Conservation (phyloP, 2,797 vertebrate species). For the Myotis myotis region DNA sequence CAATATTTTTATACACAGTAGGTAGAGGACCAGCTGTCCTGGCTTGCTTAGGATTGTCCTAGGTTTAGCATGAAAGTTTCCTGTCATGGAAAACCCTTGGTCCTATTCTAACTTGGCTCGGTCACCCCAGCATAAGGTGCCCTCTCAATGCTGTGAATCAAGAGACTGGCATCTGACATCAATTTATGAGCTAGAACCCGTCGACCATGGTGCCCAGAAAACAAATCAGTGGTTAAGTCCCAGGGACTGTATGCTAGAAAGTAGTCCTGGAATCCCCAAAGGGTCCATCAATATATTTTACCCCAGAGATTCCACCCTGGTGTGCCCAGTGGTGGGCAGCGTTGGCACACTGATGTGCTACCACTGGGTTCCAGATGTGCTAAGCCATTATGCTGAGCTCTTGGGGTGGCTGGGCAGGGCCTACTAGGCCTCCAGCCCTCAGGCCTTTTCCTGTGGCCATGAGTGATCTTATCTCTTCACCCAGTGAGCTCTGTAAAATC, state of each 20-base stretch:
- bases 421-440: neutral
- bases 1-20: neutral
- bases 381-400: neutral
- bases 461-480: neutral
- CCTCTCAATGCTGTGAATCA: neutral
- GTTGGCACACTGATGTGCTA: neutral
- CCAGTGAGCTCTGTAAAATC: neutral
- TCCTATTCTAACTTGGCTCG: neutral
- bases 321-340: neutral
- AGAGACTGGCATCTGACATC: neutral
- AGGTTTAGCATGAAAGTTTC: neutral
- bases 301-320: neutral
- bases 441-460: neutral
- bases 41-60: neutral
- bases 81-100: neutral
- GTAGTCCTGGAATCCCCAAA: neutral
- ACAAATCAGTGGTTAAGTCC: neutral
- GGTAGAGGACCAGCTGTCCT: neutral
- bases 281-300: neutral
- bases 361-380: neutral
- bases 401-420: neutral
- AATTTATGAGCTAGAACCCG: neutral
- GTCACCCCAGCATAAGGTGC: neutral
- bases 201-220: neutral
- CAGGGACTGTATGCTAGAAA: neutral